Conservation (phyloP, 2,113 vertebrate genomes). For the Vulpes ferrilata region DNA sequence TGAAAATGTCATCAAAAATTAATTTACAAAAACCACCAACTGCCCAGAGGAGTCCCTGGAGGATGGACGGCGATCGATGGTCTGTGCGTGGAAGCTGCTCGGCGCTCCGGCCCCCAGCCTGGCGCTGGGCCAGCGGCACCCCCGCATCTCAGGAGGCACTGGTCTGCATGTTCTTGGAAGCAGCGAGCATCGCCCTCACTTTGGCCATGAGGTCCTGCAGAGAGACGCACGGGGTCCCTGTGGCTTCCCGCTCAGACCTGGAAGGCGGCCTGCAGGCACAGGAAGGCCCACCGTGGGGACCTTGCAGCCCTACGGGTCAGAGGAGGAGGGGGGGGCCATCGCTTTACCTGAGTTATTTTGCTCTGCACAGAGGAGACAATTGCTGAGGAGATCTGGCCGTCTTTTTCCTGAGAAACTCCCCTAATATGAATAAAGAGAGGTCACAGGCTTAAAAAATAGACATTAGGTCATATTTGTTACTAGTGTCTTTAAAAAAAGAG, state of each 20-base stretch:
- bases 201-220: constrained; percentile 98
- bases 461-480: fast-evolving
- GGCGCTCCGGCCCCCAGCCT: not conserved
- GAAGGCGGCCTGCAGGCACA: fast-evolving
- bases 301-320: not conserved
- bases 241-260: fast-evolving
- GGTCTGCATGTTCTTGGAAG: constrained; percentile 96
- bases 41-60: constrained; percentile 73
- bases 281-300: not conserved
- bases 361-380: constrained; percentile 98
- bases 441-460: not conserved
- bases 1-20: constrained; percentile 88
- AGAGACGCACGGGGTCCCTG: fast-evolving
- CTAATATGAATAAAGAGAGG: constrained; percentile 82
- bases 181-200: constrained; percentile 98
- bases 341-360: constrained; percentile 99
- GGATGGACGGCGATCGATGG: constrained; percentile 31
- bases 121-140: not conserved
- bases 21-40: constrained; percentile 88
- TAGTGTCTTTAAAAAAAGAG: not conserved
- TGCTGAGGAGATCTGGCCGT: constrained; percentile 95
- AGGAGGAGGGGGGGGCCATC: not conserved
- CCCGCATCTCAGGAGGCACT: constrained; percentile 91
- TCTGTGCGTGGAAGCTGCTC: constrained; percentile 42
- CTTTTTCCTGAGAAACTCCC: constrained; percentile 96